Conservation (phyloP, 2,888 invertebrate species). For the Hecatera dysodea region DNA sequence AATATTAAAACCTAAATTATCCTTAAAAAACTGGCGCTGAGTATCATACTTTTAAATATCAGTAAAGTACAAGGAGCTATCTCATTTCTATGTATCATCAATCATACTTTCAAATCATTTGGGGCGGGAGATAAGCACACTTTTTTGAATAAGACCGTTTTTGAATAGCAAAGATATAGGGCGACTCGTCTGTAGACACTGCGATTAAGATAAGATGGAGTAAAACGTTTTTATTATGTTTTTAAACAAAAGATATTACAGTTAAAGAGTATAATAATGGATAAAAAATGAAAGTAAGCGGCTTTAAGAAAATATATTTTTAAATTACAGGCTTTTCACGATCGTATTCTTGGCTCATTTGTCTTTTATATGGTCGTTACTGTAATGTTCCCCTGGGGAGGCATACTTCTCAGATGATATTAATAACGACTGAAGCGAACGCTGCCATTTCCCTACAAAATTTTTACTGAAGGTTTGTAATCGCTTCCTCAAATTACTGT, state of each 20-base stretch:
- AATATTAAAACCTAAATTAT: constrained; percentile 56
- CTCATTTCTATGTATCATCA: constrained; percentile 78
- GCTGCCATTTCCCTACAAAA: constrained; percentile 70
- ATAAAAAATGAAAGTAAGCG: constrained; percentile 63
- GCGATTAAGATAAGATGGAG: constrained; percentile 71
- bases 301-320: constrained; percentile 73
- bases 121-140: constrained; percentile 73
- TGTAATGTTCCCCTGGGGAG: constrained; percentile 77
- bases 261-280: constrained; percentile 65
- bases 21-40: constrained; percentile 60
- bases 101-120: constrained; percentile 82
- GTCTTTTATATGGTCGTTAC: constrained; percentile 81
- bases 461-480: constrained; percentile 63
- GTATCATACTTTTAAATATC: constrained; percentile 74
- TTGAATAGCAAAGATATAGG: constrained; percentile 74
- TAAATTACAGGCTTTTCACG: constrained; percentile 74
- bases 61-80: constrained; percentile 73
- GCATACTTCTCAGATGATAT: constrained; percentile 78
- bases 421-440: constrained; percentile 78
- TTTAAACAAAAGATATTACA: constrained; percentile 70
- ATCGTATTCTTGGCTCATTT: constrained; percentile 79
- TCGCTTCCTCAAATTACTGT: constrained; percentile 54
- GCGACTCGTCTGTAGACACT: constrained; percentile 64
- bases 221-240: constrained; percentile 71
- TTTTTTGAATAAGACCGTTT: constrained; percentile 74